Evolutionary conservation across 2,888 invertebrate species (phyloP), one percentile per base, ranked within the genome.

Genomic region (Odontothrips loti): DNA sequence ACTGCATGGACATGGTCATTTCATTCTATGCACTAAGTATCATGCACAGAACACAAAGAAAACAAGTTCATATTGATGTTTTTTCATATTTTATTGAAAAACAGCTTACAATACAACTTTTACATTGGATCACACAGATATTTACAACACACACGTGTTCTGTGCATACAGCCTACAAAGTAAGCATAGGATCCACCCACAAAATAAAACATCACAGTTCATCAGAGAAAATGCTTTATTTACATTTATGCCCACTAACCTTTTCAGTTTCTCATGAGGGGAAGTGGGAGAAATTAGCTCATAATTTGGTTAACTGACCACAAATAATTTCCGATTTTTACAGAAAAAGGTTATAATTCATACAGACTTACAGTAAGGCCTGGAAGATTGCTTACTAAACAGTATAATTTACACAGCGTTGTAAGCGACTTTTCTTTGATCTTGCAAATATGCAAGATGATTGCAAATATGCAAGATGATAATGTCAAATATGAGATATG

Each of bases 131-230:
- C 68, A 75, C 68, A 75, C 68, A 75, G 68, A 75, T 75, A 75
- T 75, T 75, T 75, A 75, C 68, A 75, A 75, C 68, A 75, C 68
- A 75, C 68, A 75, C 12, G 68, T 75, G 68, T 75, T 75, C 68
- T 75, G 68, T 75, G 68, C 68, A 75, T 12, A 27, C 27, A 75
- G 68, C 68, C 68, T 75, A 75, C 68, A 27, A 75, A 11, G 68
- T 75, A 75, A 75, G 68, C 68, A 75, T 23, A 75, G 68, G 68
- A 75, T 75, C 68, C 68, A 75, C 68, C 68, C 27, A 23, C 68
- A 75, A 75, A 75, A 75, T 75, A 75, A 75, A 75, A 75, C 68
- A 75, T 75, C 68, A 75, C 68, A 75, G 68, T 75, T 75, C 68
- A 27, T 75, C 68, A 75, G 68, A 75, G 68, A 75, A 75, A 75